Base-by-base conservation (phyloP, 2,797 vertebrate species). In the Mus spretus region DNA sequence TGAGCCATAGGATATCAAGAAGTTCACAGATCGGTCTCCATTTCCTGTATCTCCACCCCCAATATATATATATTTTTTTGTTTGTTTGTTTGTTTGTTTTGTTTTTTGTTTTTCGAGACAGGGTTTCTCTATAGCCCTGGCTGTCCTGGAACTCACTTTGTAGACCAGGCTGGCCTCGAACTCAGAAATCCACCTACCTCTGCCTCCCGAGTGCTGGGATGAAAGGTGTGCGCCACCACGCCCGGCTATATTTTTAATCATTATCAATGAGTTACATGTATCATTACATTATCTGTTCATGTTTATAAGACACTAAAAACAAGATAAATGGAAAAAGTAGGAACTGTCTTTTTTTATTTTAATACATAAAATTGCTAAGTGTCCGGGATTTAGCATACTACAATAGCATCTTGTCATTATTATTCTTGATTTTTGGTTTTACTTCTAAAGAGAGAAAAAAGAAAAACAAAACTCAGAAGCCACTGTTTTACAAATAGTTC, bases 1-100 rank as follows among this genome's bases (percentile, higher is more conserved):
- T 96, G 80, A 24, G 26, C 55, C n/a, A 0, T 57, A 90, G 95
- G 87, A 96, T 95, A 50, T 40, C 92, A 85, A 91, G 65, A 97
- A 95, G 87, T 59, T 65, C 40, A 87, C 88, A 72, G 93, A 92
- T 93, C 79, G 70, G 92, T 92, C 80, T 84, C 53, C 14, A 34
- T 88, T 97, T 97, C 93, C 95, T 95, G 63, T 26, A 65, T 53
- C 74, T 90, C 83, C 61, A 26, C 24, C 53, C 34, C 24, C 34
- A 92, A 31, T 80, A 50, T 55, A 40, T 84, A 40, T 40, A 40
- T 3, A 40, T 40, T n/a, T n/a, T n/a, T n/a, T n/a, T n/a, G n/a
- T n/a, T n/a, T n/a, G n/a, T n/a, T n/a, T n/a, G n/a, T n/a, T n/a
- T n/a, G n/a, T n/a, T n/a, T n/a, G n/a, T n/a, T n/a, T n/a, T n/a